Evolutionary conservation across 2,888 invertebrate genomes (phyloP), one percentile per base, ranked within the genome.

Genomic region (Plusia festucae): DNA sequence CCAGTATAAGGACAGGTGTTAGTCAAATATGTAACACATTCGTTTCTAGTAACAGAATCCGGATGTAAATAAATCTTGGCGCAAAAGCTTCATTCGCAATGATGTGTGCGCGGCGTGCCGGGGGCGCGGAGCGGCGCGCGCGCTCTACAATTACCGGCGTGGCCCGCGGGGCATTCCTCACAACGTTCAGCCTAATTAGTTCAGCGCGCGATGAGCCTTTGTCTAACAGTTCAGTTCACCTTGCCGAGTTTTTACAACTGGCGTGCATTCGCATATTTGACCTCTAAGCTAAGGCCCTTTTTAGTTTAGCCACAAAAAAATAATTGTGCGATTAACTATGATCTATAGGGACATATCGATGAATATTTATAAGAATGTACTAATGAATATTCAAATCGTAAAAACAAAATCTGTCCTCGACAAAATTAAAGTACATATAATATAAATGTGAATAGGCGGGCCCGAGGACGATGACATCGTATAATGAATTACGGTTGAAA

Each of bases 221-320:
- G 93, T 94, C 92, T 92, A 92, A 91, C 91, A 90, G 87, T 87
- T 93, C 88, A 88, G 87, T 86, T 93, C 92, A 92, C 93, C 93
- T 93, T 93, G 93, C 86, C 80, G 74, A 79, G 82, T 90, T 90
- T 91, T 91, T 90, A 90, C 86, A 85, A 87, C 76, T 81, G 77
- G 78, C 79, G 66, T 71, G 76, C 80, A 78, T 72, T 80, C 76
- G 82, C 79, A 78, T 68, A 76, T 76, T 75, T 86, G 90, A 90
- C 91, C 93, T 92, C 87, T 87, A 76, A 67, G 71, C 82, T 75
- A 85, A 91, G 87, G 85, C 88, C 89, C 83, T 88, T 90, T 89
- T 86, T 85, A 83, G 54, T 78, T 62, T 56, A 54, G 40, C 70
- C 80, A 83, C 75, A 81, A 83, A 82, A 81, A 55, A 24, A 4